Percentiles rank a stretch among this genome's conserved stretches.
phyloP scores from a whole-genome alignment of 2,888 invertebrate genomes.

The Troglohyphantes excavatus region DNA sequence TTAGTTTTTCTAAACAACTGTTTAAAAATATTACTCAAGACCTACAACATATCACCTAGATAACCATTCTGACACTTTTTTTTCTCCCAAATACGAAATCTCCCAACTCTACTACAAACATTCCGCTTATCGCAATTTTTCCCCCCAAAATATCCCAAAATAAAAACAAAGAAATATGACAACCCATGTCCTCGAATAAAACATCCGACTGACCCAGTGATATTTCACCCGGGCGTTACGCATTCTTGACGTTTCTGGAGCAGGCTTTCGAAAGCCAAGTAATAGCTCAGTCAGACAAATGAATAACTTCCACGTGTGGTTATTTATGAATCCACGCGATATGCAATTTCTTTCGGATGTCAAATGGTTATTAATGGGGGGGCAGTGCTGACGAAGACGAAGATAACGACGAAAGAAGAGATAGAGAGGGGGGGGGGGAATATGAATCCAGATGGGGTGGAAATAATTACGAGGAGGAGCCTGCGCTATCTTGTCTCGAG shows the following conservation, averaged over 20 bases:
- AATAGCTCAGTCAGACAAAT: slow-evolving; percentile 34
- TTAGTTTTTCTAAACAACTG: too few relatives aligned
- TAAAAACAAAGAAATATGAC: too few relatives aligned
- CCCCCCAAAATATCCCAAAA: too few relatives aligned
- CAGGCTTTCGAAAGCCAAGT: neutral
- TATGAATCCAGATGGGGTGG: neutral
- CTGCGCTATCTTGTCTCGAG: neutral
- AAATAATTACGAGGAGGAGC: slow-evolving; percentile 24
- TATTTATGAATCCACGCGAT: slow-evolving; percentile 29
- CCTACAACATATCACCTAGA: too few relatives aligned
- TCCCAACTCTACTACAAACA: too few relatives aligned
- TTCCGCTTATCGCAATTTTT: too few relatives aligned
- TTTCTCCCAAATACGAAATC: too few relatives aligned
- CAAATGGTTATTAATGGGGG: slow-evolving; percentile 30
- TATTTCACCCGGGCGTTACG: neutral
- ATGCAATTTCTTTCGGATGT: slow-evolving; percentile 21
- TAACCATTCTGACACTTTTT: too few relatives aligned
- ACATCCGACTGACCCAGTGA: too few relatives aligned
- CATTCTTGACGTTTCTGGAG: slow-evolving; percentile 2
- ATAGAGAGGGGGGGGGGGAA: neutral
- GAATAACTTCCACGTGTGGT: slow-evolving; percentile 10
- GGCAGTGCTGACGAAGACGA: neutral
- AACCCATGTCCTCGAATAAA: too few relatives aligned
- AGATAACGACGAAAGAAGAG: slow-evolving; percentile 3
- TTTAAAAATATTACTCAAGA: too few relatives aligned